A percentile compares a stretch with the other conserved stretches of the same genome.
These are phyloP conservation scores for Asobara japonica DNA, from an alignment of 1,140 invertebrate genomes.

Conservation along the genomic window DNA sequence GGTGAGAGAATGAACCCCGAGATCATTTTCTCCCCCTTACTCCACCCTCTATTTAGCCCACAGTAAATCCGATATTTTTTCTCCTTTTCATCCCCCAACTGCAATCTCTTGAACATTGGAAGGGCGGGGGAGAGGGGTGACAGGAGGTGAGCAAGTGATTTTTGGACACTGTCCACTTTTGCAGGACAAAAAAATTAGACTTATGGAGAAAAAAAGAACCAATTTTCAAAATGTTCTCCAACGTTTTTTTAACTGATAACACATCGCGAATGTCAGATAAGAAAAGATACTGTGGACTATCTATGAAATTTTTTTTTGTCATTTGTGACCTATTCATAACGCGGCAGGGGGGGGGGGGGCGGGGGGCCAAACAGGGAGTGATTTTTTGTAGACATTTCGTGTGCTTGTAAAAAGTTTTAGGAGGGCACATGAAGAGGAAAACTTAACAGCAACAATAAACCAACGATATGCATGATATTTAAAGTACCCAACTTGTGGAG, in stretches of 20 bases:
- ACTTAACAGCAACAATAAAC: slow-evolving; percentile 2
- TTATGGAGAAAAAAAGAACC: no score
- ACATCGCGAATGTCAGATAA: no score
- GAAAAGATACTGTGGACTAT: no score
- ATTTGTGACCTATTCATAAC: no score
- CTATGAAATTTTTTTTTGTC: no score
- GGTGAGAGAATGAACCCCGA: slow-evolving; percentile 41
- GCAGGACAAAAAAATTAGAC: background rate
- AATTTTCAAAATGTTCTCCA: no score
- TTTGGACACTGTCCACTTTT: background rate
- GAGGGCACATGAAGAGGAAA: background rate
- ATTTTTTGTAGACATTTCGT: slow-evolving; percentile 18
- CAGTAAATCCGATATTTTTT: background rate
- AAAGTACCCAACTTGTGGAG: slow-evolving; percentile 14
- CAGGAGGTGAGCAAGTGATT: background rate
- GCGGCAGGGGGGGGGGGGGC: background rate
- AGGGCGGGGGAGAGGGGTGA: background rate
- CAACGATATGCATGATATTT: background rate
- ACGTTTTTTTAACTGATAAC: no score
- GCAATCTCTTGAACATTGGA: background rate
- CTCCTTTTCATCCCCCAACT: background rate
- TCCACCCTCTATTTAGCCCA: background rate
- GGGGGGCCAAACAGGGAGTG: background rate
- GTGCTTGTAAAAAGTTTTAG: slow-evolving; percentile 5
- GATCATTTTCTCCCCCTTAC: slow-evolving; percentile 20